Base-by-base conservation (phyloP, 2,113 vertebrate genomes). In the Cranoglanis bouderius region DNA sequence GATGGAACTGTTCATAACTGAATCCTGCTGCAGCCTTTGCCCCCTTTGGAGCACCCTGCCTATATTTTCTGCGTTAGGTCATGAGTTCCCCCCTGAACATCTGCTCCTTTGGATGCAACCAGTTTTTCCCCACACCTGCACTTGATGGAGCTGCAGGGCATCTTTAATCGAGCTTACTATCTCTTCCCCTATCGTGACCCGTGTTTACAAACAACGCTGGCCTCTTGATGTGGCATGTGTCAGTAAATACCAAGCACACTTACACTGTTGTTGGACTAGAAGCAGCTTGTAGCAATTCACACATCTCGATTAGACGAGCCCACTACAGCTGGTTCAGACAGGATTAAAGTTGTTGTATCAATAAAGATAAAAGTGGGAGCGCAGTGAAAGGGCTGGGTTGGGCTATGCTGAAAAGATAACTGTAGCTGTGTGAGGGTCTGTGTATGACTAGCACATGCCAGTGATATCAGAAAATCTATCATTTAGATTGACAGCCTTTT, bases 181-280 rank as follows among this genome's bases (percentile, higher is more conserved):
- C 90, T 92, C 84, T 88, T 4, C 80, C 87, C 80, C 72, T 87
- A 88, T 91, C 88, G 21, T 87, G 59, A 46, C 26, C 49, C 21
- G 72, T 91, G 88, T 92, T 93, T 92, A 91, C 85, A 70, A 89
- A 90, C 87, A 90, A 91, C 61, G 80, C 40, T 82, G 84, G 43
- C 80, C 87, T 65, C 91, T 88, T 93, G 90, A 92, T 90, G 90
- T 90, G 90, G 89, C 90, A 86, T 91, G 87, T 92, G 89, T 85
- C 89, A 78, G 88, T 89, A 91, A 92, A 92, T 88, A 93, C 84
- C 29, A 90, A 88, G 90, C 92, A 93, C 92, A 92, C 92, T 92
- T 93, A 90, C 85, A 89, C 70, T 87, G 29, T 91, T 65, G 78
- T 90, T 90, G 78, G 89, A 83, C 63, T 49, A 88, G 87, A 90